Evolutionary conservation across 2,113 vertebrate genomes (phyloP).

Genomic region (Nycticryphes semicollaris): DNA sequence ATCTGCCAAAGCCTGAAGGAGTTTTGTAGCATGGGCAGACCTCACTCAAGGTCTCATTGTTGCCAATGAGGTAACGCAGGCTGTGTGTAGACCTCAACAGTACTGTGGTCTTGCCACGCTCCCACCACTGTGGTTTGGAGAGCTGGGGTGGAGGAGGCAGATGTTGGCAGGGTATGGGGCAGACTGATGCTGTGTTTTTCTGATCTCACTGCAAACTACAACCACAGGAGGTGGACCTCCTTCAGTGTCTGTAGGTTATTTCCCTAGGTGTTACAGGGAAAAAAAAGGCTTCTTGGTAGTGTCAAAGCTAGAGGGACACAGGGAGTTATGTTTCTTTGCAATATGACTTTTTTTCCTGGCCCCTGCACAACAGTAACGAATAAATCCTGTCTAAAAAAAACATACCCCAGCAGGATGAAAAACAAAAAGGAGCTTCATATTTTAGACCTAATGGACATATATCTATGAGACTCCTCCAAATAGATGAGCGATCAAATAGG

Average conservation of each 20-base stretch:
- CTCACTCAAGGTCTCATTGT: neutral
- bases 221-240: neutral
- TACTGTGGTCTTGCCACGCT: neutral
- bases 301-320: neutral
- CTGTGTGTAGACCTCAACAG: neutral
- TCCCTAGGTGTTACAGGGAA: neutral
- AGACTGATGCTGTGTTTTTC: neutral
- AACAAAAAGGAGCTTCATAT: neutral
- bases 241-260: neutral
- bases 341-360: neutral
- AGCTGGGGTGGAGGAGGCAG: neutral
- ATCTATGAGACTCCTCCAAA: neutral
- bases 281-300: neutral
- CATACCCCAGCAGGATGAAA: neutral
- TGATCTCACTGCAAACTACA: neutral
- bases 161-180: neutral
- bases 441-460: neutral
- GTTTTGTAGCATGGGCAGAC: neutral
- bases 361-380: neutral
- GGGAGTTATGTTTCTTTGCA: neutral
- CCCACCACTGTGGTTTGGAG: accelerated
- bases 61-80: neutral
- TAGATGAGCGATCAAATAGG: neutral
- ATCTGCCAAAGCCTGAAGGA: neutral
- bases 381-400: neutral